phyloP scores from a whole-genome alignment of 2,113 vertebrate species.

The Dipodomys stephensi region DNA sequence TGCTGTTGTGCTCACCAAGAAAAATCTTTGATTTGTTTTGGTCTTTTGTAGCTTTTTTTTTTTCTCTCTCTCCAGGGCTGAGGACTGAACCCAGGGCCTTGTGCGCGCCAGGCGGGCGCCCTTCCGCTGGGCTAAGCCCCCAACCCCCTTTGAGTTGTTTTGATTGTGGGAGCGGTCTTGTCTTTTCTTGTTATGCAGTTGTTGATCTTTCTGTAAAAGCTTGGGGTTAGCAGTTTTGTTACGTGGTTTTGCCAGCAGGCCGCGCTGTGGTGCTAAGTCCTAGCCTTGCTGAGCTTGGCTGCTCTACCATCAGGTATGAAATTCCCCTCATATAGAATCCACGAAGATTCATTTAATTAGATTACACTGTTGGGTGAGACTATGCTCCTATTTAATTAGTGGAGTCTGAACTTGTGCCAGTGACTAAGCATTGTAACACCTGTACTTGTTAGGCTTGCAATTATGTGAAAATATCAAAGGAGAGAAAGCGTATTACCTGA shows the following conservation, averaged over 20 bases:
- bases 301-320: neutral
- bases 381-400: constrained; percentile 44
- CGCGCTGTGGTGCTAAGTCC: neutral
- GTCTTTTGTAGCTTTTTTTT: no score
- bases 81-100: no score
- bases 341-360: constrained; percentile 22
- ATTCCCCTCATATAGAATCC: constrained; percentile 24
- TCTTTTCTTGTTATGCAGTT: neutral
- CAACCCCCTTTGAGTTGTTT: neutral
- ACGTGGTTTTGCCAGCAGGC: neutral
- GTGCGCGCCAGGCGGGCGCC: no score
- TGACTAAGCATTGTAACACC: constrained; percentile 24
- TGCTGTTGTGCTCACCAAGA: neutral
- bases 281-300: neutral
- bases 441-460: neutral
- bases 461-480: constrained; percentile 22
- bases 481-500: neutral
- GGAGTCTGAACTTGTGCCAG: constrained; percentile 21
- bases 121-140: no score
- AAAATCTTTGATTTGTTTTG: neutral
- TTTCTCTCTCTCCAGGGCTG: no score
- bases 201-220: neutral
- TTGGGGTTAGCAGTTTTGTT: neutral
- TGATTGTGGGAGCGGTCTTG: neutral
- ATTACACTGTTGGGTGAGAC: constrained; percentile 7